Evolutionary conservation across 1,140 invertebrate genomes (phyloP).

Genomic region (Scaptomyza graminum): DNA sequence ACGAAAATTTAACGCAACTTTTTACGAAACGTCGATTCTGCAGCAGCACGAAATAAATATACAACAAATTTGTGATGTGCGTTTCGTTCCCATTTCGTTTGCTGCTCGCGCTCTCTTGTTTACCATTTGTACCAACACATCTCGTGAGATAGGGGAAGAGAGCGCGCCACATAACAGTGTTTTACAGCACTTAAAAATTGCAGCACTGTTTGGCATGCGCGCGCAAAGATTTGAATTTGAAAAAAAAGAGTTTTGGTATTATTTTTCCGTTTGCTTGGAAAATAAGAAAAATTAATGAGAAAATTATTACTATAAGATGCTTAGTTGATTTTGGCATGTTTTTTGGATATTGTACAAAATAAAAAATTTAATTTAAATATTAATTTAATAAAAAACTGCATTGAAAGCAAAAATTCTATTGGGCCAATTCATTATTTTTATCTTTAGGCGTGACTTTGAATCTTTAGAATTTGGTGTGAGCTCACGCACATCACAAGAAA

Average conservation of each 20-base stretch:
- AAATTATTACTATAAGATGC: too few relatives aligned
- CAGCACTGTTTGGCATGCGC: slow-evolving; percentile 13
- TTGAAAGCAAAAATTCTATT: too few relatives aligned
- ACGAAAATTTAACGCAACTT: slow-evolving; percentile 50
- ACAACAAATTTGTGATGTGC: slow-evolving; percentile 56
- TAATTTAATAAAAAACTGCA: too few relatives aligned
- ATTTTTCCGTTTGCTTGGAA: background rate
- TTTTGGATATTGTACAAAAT: too few relatives aligned
- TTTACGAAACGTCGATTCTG: slow-evolving; percentile 41
- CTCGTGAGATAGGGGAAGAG: slow-evolving; percentile 17
- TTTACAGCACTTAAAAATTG: slow-evolving; percentile 31
- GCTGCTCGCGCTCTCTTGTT: slow-evolving; percentile 35
- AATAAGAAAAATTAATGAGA: too few relatives aligned
- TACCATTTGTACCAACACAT: slow-evolving; percentile 48
- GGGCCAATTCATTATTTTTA: too few relatives aligned
- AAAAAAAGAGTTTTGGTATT: background rate
- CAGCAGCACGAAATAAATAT: slow-evolving; percentile 72
- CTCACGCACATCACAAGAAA: too few relatives aligned
- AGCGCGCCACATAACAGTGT: background rate
- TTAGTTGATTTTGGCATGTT: too few relatives aligned
- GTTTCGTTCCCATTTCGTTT: slow-evolving; percentile 45
- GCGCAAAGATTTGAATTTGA: slow-evolving; percentile 15
- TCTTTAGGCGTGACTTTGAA: too few relatives aligned
- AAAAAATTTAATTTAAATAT: too few relatives aligned
- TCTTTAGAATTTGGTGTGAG: too few relatives aligned